phyloP scores from a whole-genome alignment of 2,797 vertebrate genomes.

The Hybognathus amarus region DNA sequence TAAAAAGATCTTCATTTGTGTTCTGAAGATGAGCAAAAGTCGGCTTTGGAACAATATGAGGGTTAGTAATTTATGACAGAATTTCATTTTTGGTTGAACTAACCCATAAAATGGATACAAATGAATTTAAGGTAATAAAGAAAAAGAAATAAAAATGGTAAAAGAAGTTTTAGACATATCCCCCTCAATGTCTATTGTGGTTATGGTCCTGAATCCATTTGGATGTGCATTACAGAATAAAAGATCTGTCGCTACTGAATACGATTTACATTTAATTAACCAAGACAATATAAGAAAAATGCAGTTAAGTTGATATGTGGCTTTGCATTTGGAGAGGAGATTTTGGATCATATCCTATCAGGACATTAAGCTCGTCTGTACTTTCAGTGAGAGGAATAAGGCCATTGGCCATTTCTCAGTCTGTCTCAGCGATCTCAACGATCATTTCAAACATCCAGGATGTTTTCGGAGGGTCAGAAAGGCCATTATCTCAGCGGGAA shows the following conservation, averaged over 20 bases:
- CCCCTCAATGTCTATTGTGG: neutral
- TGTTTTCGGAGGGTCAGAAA: neutral
- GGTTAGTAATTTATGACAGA: no score
- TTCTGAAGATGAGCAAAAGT: no score
- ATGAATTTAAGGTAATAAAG: no score
- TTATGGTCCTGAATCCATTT: neutral
- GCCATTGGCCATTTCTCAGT: neutral
- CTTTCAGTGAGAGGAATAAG: neutral
- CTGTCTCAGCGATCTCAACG: neutral
- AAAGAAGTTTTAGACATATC: no score
- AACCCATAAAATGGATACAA: no score
- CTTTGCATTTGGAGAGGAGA: neutral
- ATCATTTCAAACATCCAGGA: conserved; percentile 11
- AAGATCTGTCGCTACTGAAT: neutral
- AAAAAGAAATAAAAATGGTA: no score
- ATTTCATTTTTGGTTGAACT: no score
- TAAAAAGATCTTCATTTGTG: no score
- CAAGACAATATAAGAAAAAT: neutral
- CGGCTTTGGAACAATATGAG: no score
- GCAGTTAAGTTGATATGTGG: neutral
- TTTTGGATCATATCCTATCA: neutral
- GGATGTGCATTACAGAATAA: neutral
- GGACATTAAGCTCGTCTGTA: neutral
- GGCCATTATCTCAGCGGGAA: neutral
- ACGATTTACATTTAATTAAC: neutral